Base-by-base conservation (phyloP, 2,888 invertebrate species). In the Antheraea assamensis region DNA sequence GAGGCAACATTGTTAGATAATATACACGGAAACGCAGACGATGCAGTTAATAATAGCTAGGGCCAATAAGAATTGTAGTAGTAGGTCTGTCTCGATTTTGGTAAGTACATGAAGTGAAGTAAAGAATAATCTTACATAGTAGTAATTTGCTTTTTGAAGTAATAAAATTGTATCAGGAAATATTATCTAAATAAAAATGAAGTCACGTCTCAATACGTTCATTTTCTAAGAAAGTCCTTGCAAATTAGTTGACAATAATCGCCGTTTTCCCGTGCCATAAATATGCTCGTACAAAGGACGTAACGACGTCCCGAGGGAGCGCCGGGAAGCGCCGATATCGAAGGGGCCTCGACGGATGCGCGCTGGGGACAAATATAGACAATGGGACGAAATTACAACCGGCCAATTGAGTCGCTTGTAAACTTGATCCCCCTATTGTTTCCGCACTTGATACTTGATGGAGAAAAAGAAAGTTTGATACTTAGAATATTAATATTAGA, bases 381-480 rank as follows among this genome's bases (percentile, higher is more conserved):
- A 94, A 94, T 94, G 81, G 90, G 87, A 87, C 89, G 86, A 92
- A 93, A 93, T 94, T 92, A 93, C 92, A 87, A 85, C 91, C 92
- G 93, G 92, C 92, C 94, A 94, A 94, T 95, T 94, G 94, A 91
- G 90, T 87, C 83, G 90, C 90, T 91, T 90, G 90, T 89, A 87
- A 88, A 90, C 90, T 89, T 92, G 92, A 92, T 93, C 92, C 90
- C 90, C 89, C 91, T 88, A 93, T 93, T 94, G 94, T 94, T 93
- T 92, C 93, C 93, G 90, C 89, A 91, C 87, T 88, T 87, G 83
- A 85, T 87, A 82, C 78, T 76, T 73, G 72, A 74, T 27, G 70
- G 47, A 76, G 83, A 84, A 30, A 24, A 10, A 70, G 0, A 8
- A 3, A 75, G 76, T 81, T 93, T 92, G 93, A 90, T 89, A 85